Base-by-base conservation (phyloP, 2,113 vertebrate species). In the Bufo bufo region DNA sequence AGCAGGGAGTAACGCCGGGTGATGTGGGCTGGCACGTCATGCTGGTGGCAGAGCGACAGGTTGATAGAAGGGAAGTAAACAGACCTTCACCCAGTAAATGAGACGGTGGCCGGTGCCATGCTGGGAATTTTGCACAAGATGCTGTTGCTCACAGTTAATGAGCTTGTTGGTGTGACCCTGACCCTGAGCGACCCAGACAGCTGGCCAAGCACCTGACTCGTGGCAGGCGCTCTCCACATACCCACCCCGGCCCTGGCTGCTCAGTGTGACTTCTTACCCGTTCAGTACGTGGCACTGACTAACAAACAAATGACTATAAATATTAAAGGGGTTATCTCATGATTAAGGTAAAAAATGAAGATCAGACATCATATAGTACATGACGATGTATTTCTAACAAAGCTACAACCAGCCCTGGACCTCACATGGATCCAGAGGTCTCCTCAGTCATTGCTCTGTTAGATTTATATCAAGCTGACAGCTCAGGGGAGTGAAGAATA, bases 111-210 rank as follows among this genome's bases (percentile, higher is more conserved):
- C 19, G 61, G 4, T 65, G 61, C 61, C 61, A 65, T n/a, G 61
- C 61, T n/a, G 61, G 61, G 52, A n/a, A 59, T 43, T 82, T 83
- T n/a, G 11, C 82, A 54, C 8, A 23, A 23, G 47, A 58, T 84
- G 82, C 66, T 54, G 66, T 72, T 72, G 19, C 82, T 84, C 12
- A 6, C 82, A 84, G 82, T 58, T 72, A 84, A 84, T 84, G 82
- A 84, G 47, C 82, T 72, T 74, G 82, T 72, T 74, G 56, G 17
- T 69, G 23, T 84, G 65, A 72, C 66, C 54, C 16, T 71, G 82
- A 52, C 50, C 82, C 56, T 71, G 6, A 4, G 71, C n/a, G 65
- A 84, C 63, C 13, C 65, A 43, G 65, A 71, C 66, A 54, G 65
- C 82, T 84, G 82, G 65, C 82, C 69, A 9, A 56, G 49, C 20